A percentile compares a stretch with the other conserved stretches of the same genome.
Conservation (phyloP, 2,888 invertebrate genomes). For the Diaprepes abbreviatus region DNA sequence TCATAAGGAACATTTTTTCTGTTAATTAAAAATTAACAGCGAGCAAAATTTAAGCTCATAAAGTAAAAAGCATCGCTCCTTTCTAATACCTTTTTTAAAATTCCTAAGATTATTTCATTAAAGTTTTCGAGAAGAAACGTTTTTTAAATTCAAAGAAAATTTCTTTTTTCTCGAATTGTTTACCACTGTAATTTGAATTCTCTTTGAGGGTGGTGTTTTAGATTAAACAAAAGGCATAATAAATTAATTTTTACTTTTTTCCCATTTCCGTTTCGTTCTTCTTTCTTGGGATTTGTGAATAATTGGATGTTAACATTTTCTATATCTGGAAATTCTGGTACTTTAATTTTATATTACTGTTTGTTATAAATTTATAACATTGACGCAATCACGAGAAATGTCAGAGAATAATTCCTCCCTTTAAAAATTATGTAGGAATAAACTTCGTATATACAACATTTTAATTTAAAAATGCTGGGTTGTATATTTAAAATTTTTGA, state of each 20-base stretch:
- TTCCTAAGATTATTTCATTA: conserved; percentile 18
- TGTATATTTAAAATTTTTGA: too few relatives aligned
- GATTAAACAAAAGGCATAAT: conserved; percentile 22
- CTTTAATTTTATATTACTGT: not conserved
- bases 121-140: not conserved
- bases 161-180: conserved; percentile 11
- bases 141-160: conserved; percentile 19
- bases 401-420: too few relatives aligned
- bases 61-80: not conserved
- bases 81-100: conserved; percentile 11
- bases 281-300: not conserved
- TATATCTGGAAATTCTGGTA: not conserved
- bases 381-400: too few relatives aligned
- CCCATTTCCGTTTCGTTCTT: not conserved
- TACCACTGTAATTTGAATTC: conserved; percentile 21
- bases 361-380: too few relatives aligned
- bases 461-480: too few relatives aligned
- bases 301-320: not conserved
- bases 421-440: too few relatives aligned
- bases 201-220: conserved; percentile 14
- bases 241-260: conserved; percentile 21
- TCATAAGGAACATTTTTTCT: not conserved
- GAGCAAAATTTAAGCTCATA: conserved; percentile 7
- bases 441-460: too few relatives aligned
- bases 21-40: conserved; percentile 2